Conservation (phyloP, 1,140 invertebrate genomes). For the Carcinoscorpius rotundicauda region DNA sequence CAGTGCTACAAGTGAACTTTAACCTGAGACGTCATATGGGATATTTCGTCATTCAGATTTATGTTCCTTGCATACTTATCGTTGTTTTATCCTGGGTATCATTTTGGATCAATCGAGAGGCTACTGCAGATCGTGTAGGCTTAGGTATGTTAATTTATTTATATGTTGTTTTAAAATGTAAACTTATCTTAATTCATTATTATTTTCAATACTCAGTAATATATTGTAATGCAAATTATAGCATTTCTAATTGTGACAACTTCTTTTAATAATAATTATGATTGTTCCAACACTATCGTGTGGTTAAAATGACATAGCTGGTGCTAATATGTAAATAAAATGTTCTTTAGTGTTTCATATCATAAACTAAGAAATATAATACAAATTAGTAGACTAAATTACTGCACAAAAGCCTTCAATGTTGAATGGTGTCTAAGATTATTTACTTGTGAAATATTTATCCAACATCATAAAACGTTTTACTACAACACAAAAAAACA, state of each 20-base stretch:
- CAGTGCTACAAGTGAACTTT: slow-evolving; percentile 38
- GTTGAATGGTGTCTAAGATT: too few relatives aligned
- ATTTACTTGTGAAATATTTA: too few relatives aligned
- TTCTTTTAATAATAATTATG: too few relatives aligned
- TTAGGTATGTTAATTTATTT: slow-evolving; percentile 20
- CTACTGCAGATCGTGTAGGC: slow-evolving; percentile 29
- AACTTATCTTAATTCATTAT: neutral
- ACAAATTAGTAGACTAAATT: too few relatives aligned
- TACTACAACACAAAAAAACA: too few relatives aligned
- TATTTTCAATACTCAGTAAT: neutral
- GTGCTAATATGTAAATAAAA: too few relatives aligned
- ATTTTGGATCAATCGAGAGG: slow-evolving; percentile 39
- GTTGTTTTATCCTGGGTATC: slow-evolving; percentile 44
- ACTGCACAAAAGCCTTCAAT: too few relatives aligned
- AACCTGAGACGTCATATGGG: slow-evolving; percentile 38
- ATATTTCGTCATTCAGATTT: slow-evolving; percentile 42
- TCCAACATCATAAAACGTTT: too few relatives aligned
- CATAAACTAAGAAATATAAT: too few relatives aligned
- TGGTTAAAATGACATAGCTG: too few relatives aligned
- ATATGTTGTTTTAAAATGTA: neutral
- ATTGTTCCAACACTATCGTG: too few relatives aligned
- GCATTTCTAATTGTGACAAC: neutral
- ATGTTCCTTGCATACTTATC: slow-evolving; percentile 35
- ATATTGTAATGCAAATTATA: neutral
- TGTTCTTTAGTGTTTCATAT: too few relatives aligned